A percentile compares a stretch with the other conserved stretches of the same genome.
Conservation (phyloP, 2,113 vertebrate genomes). For the Boulengeromyrus knoepffleri region DNA sequence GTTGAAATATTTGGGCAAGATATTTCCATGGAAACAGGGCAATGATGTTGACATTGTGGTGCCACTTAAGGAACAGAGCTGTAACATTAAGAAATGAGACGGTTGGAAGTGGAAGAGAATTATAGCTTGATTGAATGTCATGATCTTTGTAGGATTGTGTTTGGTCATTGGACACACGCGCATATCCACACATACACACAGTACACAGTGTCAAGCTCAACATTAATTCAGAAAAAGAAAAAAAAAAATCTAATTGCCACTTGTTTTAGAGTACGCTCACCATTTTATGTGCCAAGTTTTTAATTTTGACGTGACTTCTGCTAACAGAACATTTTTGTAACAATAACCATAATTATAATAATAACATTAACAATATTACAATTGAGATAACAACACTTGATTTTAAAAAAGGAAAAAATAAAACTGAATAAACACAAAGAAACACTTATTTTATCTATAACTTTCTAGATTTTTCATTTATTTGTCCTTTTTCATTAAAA, state of each 20-base stretch:
- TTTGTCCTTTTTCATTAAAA: conserved; percentile 33
- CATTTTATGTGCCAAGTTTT: conserved; percentile 33
- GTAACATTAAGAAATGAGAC: neutral
- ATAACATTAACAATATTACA: conserved; percentile 40
- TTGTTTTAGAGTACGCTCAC: conserved; percentile 21
- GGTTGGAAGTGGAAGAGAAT: neutral
- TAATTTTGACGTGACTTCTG: conserved; percentile 39
- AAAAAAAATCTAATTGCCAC: conserved; percentile 20
- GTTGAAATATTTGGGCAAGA: neutral
- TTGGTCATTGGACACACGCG: conserved; percentile 6
- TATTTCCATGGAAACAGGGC: conserved; percentile 11
- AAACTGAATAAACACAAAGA: conserved; percentile 34
- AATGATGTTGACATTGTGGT: conserved; percentile 11
- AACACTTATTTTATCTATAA: conserved; percentile 34
- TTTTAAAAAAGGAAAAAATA: conserved; percentile 22
- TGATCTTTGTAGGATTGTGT: conserved; percentile 2
- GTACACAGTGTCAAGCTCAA: neutral
- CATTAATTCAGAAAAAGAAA: conserved; percentile 15
- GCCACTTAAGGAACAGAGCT: conserved; percentile 7
- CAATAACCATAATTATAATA: conserved; percentile 39
- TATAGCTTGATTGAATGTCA: neutral
- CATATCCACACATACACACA: neutral
- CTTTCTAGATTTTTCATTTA: conserved; percentile 33
- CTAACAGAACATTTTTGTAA: conserved; percentile 42
- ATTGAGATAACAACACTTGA: conserved; percentile 41